These are phyloP conservation scores for Seladonia tumulorum DNA, from an alignment of 2,888 invertebrate species.

Conservation along the genomic window DNA sequence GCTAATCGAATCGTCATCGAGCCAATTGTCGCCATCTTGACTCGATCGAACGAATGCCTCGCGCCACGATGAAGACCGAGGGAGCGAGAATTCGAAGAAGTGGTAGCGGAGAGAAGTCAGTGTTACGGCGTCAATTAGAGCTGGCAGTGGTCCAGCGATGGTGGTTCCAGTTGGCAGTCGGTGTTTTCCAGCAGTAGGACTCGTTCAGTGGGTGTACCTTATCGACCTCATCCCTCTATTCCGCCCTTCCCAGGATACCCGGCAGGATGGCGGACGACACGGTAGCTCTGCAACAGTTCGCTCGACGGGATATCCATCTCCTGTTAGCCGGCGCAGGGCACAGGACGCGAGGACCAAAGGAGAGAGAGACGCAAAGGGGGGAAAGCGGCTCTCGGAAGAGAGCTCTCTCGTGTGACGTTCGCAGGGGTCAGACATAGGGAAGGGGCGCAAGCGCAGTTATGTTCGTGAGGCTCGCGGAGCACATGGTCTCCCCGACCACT, in stretches of 20 bases:
- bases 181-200: not conserved
- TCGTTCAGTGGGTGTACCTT: not conserved
- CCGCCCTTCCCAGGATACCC: slow-evolving; percentile 25
- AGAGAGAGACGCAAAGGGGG: slow-evolving; percentile 47
- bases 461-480: slow-evolving; percentile 79
- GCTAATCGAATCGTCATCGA: slow-evolving; percentile 17
- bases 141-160: slow-evolving; percentile 5
- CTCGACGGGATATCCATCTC: slow-evolving; percentile 76
- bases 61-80: not conserved
- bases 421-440: slow-evolving; percentile 78
- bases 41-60: not conserved
- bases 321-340: slow-evolving; percentile 44
- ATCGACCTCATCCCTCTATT: slow-evolving; percentile 30
- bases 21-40: not conserved
- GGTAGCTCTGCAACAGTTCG: slow-evolving; percentile 76
- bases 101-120: not conserved
- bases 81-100: not conserved
- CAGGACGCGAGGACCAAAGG: slow-evolving; percentile 51
- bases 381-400: slow-evolving; percentile 53
- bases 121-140: not conserved
- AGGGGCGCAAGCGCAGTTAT: slow-evolving; percentile 82
- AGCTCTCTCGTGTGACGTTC: slow-evolving; percentile 55
- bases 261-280: slow-evolving; percentile 46
- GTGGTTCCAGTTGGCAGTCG: not conserved
- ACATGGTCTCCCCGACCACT: slow-evolving; percentile 79